Percentiles rank a stretch among this genome's conserved stretches.
Evolutionary conservation across 2,113 vertebrate species (phyloP).

Genomic region (Dolichallabes microphthalmus): DNA sequence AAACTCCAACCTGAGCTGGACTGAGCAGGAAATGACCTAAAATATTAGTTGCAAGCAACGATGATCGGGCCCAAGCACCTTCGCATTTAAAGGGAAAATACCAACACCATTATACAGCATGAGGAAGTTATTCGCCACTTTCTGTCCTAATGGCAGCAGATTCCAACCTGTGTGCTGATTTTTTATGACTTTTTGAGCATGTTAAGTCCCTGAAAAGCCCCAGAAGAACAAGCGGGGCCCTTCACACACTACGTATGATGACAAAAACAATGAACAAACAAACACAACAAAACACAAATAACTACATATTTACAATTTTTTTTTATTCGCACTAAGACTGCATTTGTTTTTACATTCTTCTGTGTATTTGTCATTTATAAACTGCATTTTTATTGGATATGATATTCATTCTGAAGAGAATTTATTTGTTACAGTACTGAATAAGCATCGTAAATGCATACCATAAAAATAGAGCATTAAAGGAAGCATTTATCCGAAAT

Average conservation of each 20-base stretch:
- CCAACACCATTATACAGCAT: too few relatives aligned
- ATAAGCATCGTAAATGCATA: neutral
- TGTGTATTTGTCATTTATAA: neutral
- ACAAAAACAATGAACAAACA: neutral
- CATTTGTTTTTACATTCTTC: neutral
- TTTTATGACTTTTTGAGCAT: too few relatives aligned
- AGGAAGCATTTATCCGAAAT: neutral
- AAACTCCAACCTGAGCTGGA: neutral
- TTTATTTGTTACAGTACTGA: neutral
- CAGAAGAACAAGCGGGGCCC: too few relatives aligned
- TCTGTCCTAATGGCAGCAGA: too few relatives aligned
- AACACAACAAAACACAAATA: neutral
- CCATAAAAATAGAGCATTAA: constrained; percentile 2
- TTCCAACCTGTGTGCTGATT: too few relatives aligned
- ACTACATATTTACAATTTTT: neutral
- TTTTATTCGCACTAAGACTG: neutral
- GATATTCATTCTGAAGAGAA: neutral
- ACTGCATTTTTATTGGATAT: neutral
- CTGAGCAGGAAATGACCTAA: neutral
- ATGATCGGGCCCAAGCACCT: too few relatives aligned
- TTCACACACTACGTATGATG: too few relatives aligned
- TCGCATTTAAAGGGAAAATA: too few relatives aligned
- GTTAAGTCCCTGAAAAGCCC: too few relatives aligned
- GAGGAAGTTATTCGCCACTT: too few relatives aligned
- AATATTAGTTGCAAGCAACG: neutral